Percentiles rank a stretch among this genome's conserved stretches.
These are phyloP conservation scores for Andrena marginata DNA, from an alignment of 2,888 invertebrate species.

Conservation along the genomic window DNA sequence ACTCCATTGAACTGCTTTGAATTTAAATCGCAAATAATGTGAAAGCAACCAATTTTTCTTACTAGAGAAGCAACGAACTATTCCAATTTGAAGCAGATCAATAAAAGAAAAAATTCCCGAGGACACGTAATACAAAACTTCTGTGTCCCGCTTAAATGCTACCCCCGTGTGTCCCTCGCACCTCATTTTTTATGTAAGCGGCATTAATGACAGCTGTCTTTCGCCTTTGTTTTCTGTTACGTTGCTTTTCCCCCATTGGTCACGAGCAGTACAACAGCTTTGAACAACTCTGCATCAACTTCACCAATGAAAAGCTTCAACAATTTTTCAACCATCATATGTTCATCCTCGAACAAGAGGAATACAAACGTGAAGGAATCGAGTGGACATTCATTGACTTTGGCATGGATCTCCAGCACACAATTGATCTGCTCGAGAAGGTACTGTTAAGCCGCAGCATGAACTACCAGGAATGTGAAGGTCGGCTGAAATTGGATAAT, in stretches of 20 bases:
- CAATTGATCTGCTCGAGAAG: conserved; percentile 93
- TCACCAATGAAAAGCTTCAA: conserved; percentile 92
- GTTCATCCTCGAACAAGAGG: conserved; percentile 93
- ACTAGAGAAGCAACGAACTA: background rate
- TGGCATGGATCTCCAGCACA: conserved; percentile 93
- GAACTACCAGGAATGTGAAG: conserved; percentile 27
- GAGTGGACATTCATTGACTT: conserved; percentile 93
- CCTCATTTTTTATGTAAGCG: conserved; percentile 44
- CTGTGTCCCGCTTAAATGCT: background rate
- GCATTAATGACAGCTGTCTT: conserved; percentile 73
- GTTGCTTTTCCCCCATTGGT: conserved; percentile 70
- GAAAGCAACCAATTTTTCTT: background rate
- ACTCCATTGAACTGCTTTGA: background rate
- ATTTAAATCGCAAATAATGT: too few species aligned
- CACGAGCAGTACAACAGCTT: conserved; percentile 89
- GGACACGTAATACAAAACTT: conserved; percentile 14
- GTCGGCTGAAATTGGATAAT: conserved; percentile 7
- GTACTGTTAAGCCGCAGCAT: conserved; percentile 83
- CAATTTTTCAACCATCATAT: conserved; percentile 94
- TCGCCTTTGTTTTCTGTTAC: conserved; percentile 69
- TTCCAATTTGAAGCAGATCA: background rate
- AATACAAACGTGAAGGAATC: conserved; percentile 91
- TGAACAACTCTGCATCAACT: conserved; percentile 93
- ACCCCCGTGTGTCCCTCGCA: background rate
- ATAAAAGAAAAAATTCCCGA: background rate